Conservation (phyloP, 2,113 vertebrate genomes). For the Neopipo cinnamomea region DNA sequence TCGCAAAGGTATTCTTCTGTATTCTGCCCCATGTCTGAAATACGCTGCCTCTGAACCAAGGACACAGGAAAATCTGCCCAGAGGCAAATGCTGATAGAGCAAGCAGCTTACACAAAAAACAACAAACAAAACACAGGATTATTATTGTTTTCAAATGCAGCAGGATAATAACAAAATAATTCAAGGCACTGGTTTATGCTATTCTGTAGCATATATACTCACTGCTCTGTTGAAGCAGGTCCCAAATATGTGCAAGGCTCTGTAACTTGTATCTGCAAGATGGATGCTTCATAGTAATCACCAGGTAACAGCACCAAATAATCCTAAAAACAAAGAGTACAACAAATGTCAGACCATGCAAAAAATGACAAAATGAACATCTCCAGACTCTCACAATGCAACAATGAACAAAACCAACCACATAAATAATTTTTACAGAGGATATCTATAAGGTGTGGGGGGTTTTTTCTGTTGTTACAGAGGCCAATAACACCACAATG, state of each 20-base stretch:
- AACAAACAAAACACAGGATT: neutral
- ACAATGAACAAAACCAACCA: neutral
- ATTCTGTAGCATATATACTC: constrained; percentile 51
- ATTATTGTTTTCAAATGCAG: constrained; percentile 8
- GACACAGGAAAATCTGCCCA: constrained; percentile 82
- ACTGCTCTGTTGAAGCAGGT: constrained; percentile 75
- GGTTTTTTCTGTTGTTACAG: neutral
- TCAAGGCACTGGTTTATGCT: neutral
- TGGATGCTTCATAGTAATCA: constrained; percentile 86
- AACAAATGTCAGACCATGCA: neutral
- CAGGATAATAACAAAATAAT: neutral
- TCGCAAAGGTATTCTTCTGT: constrained; percentile 65
- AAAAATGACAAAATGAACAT: neutral
- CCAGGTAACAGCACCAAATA: constrained; percentile 90
- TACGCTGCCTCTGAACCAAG: constrained; percentile 76
- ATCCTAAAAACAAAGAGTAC: constrained; percentile 76
- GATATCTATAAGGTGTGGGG: neutral
- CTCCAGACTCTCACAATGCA: neutral
- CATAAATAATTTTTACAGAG: neutral
- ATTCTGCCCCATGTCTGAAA: constrained; percentile 60
- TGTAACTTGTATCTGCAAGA: constrained; percentile 82
- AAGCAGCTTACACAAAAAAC: constrained; percentile 79
- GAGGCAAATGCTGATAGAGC: constrained; percentile 85
- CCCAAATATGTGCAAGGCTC: constrained; percentile 78
- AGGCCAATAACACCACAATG: neutral